These are phyloP conservation scores for Amphipyra berbera DNA, from an alignment of 2,888 invertebrate genomes.

Conservation along the genomic window DNA sequence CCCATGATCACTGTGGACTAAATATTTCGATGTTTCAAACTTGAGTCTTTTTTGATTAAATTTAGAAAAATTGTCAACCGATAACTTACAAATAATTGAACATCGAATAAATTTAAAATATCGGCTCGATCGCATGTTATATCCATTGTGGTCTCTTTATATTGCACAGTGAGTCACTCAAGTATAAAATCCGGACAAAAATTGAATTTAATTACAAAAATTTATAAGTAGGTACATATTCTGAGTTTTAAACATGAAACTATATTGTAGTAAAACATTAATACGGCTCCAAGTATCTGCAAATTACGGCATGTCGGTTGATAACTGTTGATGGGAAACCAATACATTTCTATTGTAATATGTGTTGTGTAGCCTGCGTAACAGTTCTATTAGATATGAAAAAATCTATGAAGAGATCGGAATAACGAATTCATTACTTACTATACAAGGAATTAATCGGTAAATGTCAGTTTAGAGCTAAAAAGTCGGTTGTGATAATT, in stretches of 20 bases:
- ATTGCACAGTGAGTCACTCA: constrained; percentile 85
- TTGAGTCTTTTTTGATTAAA: constrained; percentile 82
- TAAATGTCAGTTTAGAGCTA: constrained; percentile 78
- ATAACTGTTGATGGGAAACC: constrained; percentile 86
- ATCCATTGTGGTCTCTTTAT: constrained; percentile 88
- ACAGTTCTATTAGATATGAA: constrained; percentile 83
- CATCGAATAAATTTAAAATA: constrained; percentile 69
- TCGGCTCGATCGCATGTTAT: constrained; percentile 79
- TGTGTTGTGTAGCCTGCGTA: constrained; percentile 88
- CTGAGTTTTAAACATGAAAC: constrained; percentile 75
- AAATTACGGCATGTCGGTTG: constrained; percentile 88
- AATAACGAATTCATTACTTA: constrained; percentile 88
- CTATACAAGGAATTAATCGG: constrained; percentile 84
- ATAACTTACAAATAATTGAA: constrained; percentile 81
- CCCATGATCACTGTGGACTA: constrained; percentile 88
- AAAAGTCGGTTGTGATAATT: constrained; percentile 54
- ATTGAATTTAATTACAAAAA: constrained; percentile 60
- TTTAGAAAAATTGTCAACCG: constrained; percentile 88
- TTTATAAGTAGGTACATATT: constrained; percentile 63
- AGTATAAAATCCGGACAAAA: constrained; percentile 85
- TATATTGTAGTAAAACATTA: constrained; percentile 73
- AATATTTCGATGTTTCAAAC: constrained; percentile 88
- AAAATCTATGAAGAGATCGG: constrained; percentile 87
- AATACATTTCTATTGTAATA: constrained; percentile 89
- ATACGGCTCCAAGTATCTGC: constrained; percentile 88